Percentiles rank a stretch among this genome's conserved stretches.
Evolutionary conservation across 2,888 invertebrate species (phyloP).

Genomic region (Lepidocyrtinus sp.): DNA sequence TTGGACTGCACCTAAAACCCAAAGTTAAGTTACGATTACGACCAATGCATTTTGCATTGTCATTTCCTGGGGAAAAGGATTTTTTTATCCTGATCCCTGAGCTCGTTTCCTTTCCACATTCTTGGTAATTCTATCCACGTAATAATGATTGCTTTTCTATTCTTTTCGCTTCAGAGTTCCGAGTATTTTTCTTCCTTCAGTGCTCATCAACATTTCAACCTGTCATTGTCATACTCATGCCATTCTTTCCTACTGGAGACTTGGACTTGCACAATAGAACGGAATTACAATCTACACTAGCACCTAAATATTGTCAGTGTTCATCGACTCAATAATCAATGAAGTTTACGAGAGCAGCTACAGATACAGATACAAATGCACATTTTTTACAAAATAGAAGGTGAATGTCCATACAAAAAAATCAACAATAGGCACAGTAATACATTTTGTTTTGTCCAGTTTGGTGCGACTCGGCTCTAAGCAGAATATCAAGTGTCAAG

Average conservation of each 20-base stretch:
- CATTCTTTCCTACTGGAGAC: no score
- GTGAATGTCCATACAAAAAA: background rate
- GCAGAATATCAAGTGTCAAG: constrained; percentile 37
- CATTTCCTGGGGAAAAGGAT: no score
- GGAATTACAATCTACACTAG: background rate
- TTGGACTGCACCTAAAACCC: no score
- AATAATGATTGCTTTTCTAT: background rate
- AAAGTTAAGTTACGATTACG: no score
- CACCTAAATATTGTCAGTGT: background rate
- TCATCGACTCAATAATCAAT: background rate
- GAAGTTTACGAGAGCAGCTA: background rate
- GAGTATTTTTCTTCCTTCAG: background rate
- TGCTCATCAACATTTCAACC: background rate
- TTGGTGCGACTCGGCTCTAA: no score
- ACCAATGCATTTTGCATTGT: no score
- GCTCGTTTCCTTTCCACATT: background rate
- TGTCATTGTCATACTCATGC: no score
- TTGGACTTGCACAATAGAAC: background rate
- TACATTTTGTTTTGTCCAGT: no score
- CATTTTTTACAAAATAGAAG: no score
- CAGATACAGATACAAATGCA: no score
- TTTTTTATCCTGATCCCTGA: background rate
- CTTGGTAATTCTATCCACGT: background rate
- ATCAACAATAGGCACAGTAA: background rate
- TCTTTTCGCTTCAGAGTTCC: background rate